These are phyloP conservation scores for Calidris pugnax DNA, from an alignment of 2,113 vertebrate genomes.

Conservation along the genomic window DNA sequence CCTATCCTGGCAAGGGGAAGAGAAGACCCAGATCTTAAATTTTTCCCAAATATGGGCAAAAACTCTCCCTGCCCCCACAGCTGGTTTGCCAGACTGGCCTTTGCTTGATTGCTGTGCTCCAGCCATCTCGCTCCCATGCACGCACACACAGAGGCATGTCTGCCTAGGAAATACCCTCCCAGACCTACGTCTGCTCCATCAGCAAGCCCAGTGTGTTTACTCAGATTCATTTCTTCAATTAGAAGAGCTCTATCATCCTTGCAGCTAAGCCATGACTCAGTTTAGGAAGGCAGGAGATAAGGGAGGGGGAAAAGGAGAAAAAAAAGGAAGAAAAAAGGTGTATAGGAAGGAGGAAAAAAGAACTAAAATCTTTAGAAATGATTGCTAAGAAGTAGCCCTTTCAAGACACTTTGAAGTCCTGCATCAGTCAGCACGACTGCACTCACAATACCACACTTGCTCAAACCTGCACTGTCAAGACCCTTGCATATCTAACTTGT, in stretches of 20 bases:
- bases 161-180: neutral
- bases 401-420: neutral
- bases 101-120: neutral
- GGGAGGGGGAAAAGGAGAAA: neutral
- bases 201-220: neutral
- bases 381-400: neutral
- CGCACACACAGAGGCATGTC: neutral
- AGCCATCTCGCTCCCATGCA: rapidly evolving
- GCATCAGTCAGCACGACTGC: neutral
- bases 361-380: neutral
- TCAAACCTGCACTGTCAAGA: neutral
- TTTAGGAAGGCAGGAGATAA: neutral
- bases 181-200: neutral
- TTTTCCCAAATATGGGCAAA: neutral
- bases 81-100: neutral
- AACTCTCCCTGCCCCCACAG: rapidly evolving
- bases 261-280: neutral
- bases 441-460: neutral
- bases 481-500: neutral
- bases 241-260: neutral
- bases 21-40: neutral
- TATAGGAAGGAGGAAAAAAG: neutral
- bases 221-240: neutral
- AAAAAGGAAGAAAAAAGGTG: neutral
- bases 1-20: neutral